These are phyloP conservation scores for Ormyrus rosae DNA, from an alignment of 2,888 invertebrate species.

Conservation along the genomic window DNA sequence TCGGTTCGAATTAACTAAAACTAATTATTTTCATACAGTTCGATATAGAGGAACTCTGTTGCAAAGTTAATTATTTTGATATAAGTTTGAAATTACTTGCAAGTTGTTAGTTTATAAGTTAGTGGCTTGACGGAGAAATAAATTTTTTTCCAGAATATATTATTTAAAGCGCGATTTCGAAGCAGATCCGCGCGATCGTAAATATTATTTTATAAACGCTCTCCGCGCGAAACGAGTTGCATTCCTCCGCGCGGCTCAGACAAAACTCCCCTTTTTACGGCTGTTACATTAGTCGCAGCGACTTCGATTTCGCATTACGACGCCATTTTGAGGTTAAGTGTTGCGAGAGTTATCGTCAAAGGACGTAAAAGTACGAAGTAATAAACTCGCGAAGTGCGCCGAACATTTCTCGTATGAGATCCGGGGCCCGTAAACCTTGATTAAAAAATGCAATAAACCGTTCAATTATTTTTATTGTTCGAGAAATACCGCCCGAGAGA, in stretches of 20 bases:
- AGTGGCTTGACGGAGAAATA: no score
- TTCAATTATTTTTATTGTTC: conserved; percentile 48
- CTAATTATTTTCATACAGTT: no score
- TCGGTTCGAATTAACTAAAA: no score
- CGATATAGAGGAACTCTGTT: no score
- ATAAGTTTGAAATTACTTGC: no score
- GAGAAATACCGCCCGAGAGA: no score
- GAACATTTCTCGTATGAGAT: conserved; percentile 39
- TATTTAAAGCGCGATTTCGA: no score
- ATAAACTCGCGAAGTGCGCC: conserved; percentile 44
- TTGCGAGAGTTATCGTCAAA: conserved; percentile 51
- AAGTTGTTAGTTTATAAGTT: no score
- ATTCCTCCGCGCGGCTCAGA: conserved; percentile 8
- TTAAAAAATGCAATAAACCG: conserved; percentile 51
- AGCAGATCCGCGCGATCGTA: no score
- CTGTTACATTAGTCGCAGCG: conserved; percentile 48
- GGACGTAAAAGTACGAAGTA: conserved; percentile 51
- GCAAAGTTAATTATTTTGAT: no score
- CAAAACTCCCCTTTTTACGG: conserved; percentile 46
- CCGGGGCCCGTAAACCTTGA: conserved; percentile 35
- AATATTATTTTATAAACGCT: background rate
- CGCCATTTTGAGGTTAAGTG: conserved; percentile 52
- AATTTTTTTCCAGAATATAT: no score
- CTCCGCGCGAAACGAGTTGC: background rate
- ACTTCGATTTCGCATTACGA: conserved; percentile 55